Conservation (phyloP, 1,140 invertebrate genomes). For the Manduca sexta region DNA sequence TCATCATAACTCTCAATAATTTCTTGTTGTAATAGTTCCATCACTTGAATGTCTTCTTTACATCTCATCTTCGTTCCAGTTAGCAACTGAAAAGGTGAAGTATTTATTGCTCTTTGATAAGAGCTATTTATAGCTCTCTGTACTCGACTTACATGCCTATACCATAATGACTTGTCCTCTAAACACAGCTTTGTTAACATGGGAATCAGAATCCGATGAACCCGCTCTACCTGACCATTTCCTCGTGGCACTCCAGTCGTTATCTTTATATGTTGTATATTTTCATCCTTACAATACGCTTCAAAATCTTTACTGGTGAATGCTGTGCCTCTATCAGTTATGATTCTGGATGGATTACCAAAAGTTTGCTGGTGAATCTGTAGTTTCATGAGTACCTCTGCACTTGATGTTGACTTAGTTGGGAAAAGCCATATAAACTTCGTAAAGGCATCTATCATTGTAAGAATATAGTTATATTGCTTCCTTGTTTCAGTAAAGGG, state of each 20-base stretch:
- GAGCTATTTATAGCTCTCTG: slow-evolving; percentile 42
- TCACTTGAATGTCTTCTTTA: neutral
- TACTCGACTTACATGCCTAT: slow-evolving; percentile 27
- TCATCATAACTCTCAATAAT: no score
- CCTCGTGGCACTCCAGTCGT: slow-evolving; percentile 2
- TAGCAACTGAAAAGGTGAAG: slow-evolving; percentile 42
- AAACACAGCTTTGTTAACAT: slow-evolving; percentile 2
- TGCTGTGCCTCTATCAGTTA: neutral
- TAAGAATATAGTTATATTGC: slow-evolving; percentile 31
- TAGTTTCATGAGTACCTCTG: neutral
- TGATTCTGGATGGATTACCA: neutral
- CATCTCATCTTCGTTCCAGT: slow-evolving; percentile 28
- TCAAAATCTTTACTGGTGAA: neutral
- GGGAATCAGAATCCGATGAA: neutral
- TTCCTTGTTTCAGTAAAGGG: slow-evolving; percentile 30
- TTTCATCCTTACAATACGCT: neutral
- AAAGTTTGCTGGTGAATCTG: neutral
- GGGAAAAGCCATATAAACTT: slow-evolving; percentile 33
- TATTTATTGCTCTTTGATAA: slow-evolving; percentile 34
- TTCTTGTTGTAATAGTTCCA: neutral
- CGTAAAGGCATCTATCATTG: slow-evolving; percentile 24
- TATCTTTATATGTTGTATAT: neutral
- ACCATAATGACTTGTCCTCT: slow-evolving; percentile 36
- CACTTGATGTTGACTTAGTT: slow-evolving; percentile 22
- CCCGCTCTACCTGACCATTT: slow-evolving; percentile 5